Evolutionary conservation across 2,113 vertebrate species (phyloP), one percentile per base, ranked within the genome.

Genomic region (Orthonyx spaldingii): DNA sequence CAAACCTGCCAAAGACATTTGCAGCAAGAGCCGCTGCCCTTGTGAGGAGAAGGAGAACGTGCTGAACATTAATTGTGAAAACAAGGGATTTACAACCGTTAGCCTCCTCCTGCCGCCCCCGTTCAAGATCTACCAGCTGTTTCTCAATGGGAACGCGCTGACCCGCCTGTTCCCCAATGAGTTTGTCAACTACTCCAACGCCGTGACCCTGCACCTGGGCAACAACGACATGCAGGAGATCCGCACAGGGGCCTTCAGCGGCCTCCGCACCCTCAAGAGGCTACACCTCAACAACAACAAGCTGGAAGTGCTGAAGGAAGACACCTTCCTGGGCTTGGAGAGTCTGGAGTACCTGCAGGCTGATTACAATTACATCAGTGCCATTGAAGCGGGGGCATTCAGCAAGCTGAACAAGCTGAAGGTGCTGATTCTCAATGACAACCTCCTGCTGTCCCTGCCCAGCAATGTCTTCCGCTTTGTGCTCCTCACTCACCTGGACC

Each of bases 211-310:
- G 89, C 99, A 99, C 97, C 94, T 99, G 89, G 99, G 99, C 63
- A 99, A 99, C 97, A 99, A 99, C 85, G 99, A 99, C 88, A 97
- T 99, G 97, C 99, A 99, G 96, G 99, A 99, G 96, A 99, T 99
- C 92, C 97, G 98, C 49, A 98, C 98, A 0, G 99, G 99, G 44
- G 99, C 99, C 13, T 99, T 99, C 90, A 98, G 97, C 0, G 99
- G 99, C 91, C 98, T 99, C 39, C 99, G 98, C 84, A 98, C 98
- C 57, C 98, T 99, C 78, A 99, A 99, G 96, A 98, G 99, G 76
- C 98, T 99, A 70, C 99, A 99, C 95, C 98, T 99, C 82, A 99
- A 99, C 97, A 99, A 99, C 97, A 99, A 99, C 97, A 99, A 99
- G 93, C 97, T 99, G 90, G 99, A 99, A 94, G 98, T 99, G 87